Base-by-base conservation (phyloP, 2,888 invertebrate species). In the Hirtodrosophila cameraria region DNA sequence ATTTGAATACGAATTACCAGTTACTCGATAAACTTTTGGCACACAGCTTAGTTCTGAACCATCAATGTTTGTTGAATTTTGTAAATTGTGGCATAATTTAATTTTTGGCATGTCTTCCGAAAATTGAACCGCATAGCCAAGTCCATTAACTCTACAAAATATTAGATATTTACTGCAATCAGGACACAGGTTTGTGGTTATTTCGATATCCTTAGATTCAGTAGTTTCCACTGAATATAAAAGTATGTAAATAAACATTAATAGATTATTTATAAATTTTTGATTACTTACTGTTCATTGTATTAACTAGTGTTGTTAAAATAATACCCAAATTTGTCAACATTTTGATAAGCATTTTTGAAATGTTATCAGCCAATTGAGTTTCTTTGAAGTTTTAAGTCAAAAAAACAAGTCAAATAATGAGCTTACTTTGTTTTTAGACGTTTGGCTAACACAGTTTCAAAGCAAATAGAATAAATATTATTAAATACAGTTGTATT, bases 261-360 rank as follows among this genome's bases (percentile, higher is more conserved):
- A n/a, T 3, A 3, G 8, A 12, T 38, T 8, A 7, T 18, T 12
- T 8, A 28, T 8, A 8, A 2, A 4, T 7, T 1, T 16, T 1
- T n/a, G n/a, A 23, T 7, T 20, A 20, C 49, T 49, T 4, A 49
- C 49, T 27, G 1, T 6, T 27, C n/a, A n/a, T n/a, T n/a, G n/a
- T n/a, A n/a, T n/a, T n/a, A n/a, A n/a, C n/a, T n/a, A n/a, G n/a
- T n/a, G n/a, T n/a, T n/a, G n/a, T 20, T 12, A n/a, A 38, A 49
- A 30, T 7, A 15, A 30, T 2, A 38, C 38, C 15, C 2, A 20
- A 31, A 20, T 39, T 49, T 30, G 7, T 30, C 36, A 49, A 39
- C 20, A 4, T 11, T 30, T 49, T 9, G 3, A 2, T 27, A 3
- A 7, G 7, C 18, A 49, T 36, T 16, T 11, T 28, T 11, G 11